phyloP scores from a whole-genome alignment of 2,113 vertebrate genomes.

The Siniperca knerii region DNA sequence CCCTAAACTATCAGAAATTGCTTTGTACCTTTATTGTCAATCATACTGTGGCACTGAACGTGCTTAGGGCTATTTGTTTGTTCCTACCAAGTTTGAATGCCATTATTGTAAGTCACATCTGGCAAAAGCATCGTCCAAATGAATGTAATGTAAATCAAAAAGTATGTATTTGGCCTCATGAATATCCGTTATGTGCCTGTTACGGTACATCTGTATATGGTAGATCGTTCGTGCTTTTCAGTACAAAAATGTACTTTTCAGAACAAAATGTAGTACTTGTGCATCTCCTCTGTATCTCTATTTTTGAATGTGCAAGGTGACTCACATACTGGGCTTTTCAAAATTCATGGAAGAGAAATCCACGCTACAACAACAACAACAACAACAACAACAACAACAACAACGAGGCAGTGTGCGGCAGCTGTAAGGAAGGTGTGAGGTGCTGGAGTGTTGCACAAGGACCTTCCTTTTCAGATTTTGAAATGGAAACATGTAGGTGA shows the following conservation, averaged over 20 bases:
- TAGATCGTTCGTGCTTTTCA: not conserved
- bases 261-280: not conserved
- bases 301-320: not conserved
- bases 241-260: not conserved
- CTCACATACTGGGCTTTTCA: not conserved
- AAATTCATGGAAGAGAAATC: slow-evolving; percentile 22
- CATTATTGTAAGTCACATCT: too few relatives aligned
- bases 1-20: not conserved
- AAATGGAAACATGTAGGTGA: slow-evolving; percentile 66
- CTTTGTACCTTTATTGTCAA: not conserved
- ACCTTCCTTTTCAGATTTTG: slow-evolving; percentile 1
- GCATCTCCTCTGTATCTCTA: not conserved
- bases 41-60: too few relatives aligned
- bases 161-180: not conserved
- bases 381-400: not conserved
- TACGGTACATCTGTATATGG: not conserved
- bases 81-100: too few relatives aligned
- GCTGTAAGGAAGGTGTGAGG: not conserved
- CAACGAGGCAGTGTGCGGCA: not conserved
- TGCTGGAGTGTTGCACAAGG: not conserved
- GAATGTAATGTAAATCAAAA: not conserved
- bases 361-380: not conserved
- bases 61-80: too few relatives aligned
- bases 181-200: not conserved
- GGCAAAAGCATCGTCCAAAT: not conserved